Conservation (phyloP, 2,888 invertebrate species). For the Tethea ocularis region DNA sequence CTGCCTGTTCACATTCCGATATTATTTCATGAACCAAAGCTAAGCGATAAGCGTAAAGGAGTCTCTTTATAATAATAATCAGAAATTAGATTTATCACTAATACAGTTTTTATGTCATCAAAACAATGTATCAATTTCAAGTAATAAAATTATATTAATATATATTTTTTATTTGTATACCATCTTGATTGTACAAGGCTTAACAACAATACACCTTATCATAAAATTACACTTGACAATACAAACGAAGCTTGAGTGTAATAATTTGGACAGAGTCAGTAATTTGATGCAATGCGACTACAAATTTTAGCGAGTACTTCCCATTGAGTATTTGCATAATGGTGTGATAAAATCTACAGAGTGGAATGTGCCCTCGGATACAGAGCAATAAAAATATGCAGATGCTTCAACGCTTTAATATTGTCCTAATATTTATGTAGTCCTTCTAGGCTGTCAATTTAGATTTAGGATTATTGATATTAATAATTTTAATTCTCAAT, state of each 20-base stretch:
- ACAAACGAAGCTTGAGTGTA: not conserved
- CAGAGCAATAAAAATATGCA: not conserved
- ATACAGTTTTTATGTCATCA: no score
- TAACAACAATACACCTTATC: not conserved
- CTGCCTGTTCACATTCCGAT: constrained; percentile 41
- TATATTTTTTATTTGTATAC: not conserved
- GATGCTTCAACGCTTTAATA: not conserved
- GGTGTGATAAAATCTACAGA: constrained; percentile 7
- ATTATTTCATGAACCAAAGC: constrained; percentile 27
- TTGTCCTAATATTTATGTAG: not conserved
- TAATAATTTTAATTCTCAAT: no score
- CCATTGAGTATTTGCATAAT: constrained; percentile 10
- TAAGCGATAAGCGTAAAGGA: not conserved
- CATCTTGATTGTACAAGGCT: no score
- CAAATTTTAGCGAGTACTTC: constrained; percentile 9
- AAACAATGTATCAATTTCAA: no score
- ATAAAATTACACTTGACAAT: not conserved
- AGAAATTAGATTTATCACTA: not conserved
- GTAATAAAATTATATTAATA: no score
- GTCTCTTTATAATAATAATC: not conserved
- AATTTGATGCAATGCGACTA: constrained; percentile 10
- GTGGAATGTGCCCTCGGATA: not conserved
- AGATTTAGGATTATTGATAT: no score
- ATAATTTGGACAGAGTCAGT: not conserved
- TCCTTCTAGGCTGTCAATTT: no score